These are phyloP conservation scores for Leptobrachium leishanense DNA, from an alignment of 2,113 vertebrate species.

Conservation along the genomic window DNA sequence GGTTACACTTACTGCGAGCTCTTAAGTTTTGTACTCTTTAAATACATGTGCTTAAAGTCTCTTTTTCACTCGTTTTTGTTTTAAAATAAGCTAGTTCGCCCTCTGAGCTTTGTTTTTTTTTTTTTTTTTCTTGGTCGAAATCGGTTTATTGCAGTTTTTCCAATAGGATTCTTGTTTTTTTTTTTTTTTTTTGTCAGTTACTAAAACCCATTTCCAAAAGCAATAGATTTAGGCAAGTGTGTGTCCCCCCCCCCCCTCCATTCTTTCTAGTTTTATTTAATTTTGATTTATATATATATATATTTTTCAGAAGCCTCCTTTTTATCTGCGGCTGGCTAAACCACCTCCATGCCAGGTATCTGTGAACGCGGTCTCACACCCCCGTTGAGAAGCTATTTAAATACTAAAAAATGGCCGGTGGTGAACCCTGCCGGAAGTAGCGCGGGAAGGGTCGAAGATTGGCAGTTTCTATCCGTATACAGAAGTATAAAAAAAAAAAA, in stretches of 20 bases:
- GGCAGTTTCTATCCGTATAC: conserved; percentile 33
- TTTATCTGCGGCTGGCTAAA: background rate
- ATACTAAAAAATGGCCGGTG: too few relatives aligned
- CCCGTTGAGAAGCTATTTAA: too few relatives aligned
- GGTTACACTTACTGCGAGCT: background rate
- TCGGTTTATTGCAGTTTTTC: background rate
- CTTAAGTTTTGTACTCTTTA: conserved; percentile 17
- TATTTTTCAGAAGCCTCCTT: background rate
- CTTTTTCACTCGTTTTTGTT: background rate
- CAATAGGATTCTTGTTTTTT: background rate
- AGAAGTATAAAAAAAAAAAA: background rate
- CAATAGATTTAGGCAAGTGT: conserved; percentile 10
- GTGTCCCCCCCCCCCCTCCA: background rate
- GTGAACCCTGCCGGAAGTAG: background rate
- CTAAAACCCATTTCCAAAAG: conserved; percentile 1
- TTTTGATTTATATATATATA: too few relatives aligned
- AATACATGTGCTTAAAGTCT: background rate
- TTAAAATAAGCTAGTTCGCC: background rate
- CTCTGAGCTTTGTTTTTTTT: background rate
- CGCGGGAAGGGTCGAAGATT: background rate
- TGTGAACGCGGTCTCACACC: too few relatives aligned
- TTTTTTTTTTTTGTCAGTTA: too few relatives aligned
- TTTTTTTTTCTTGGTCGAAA: conserved; percentile 4
- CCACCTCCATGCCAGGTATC: background rate
- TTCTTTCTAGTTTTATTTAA: conserved; percentile 1